Evolutionary conservation across 2,888 invertebrate genomes (phyloP), one percentile per base, ranked within the genome.

Genomic region (Cryptus armator): DNA sequence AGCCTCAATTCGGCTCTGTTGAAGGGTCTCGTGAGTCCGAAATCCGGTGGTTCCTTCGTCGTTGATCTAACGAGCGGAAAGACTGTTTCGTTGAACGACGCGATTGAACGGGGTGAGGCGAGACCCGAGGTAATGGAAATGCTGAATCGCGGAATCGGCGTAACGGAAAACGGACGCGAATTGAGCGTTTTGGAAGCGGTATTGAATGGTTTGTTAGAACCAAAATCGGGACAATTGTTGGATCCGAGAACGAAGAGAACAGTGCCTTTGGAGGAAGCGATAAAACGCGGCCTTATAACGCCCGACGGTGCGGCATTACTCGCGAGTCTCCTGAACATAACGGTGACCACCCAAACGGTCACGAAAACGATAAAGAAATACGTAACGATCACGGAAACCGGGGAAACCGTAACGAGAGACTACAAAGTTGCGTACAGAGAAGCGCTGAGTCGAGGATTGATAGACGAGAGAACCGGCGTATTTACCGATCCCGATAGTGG

Each of bases 161-260:
- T 98, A 80, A 96, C 96, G 88, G 96, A 97, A 92, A 95, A 96
- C 86, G 96, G 96, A 16, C 95, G 95, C 84, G 98, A 98, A 94
- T 94, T 98, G 48, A 96, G 96, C 76, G 97, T 98, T n/a, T 94
- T 99, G 88, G 97, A 98, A 93, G 97, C 99, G 19, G 98, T 98
- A 83, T 96, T 98, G 89, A 96, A 96, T 90, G 97, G 97, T 90
- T 95, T 97, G 90, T 95, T 99, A 76, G 98, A 99, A 93, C 97
- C 99, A 0, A 96, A 96, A 93, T 97, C 97, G 37, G 99, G 98
- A 9, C 96, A 98, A 93, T 95, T 98, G 86, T 94, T 98, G 84
- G 97, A 98, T 91, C 95, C 97, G 19, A 94, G 95, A 86, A 96
- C 95, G 62, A 96, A 96, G 90, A 96, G 96, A 91, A 95, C 96